Evolutionary conservation across 2,797 vertebrate species (phyloP), one percentile per base, ranked within the genome.

Genomic region (Sebastolobus altivelis): DNA sequence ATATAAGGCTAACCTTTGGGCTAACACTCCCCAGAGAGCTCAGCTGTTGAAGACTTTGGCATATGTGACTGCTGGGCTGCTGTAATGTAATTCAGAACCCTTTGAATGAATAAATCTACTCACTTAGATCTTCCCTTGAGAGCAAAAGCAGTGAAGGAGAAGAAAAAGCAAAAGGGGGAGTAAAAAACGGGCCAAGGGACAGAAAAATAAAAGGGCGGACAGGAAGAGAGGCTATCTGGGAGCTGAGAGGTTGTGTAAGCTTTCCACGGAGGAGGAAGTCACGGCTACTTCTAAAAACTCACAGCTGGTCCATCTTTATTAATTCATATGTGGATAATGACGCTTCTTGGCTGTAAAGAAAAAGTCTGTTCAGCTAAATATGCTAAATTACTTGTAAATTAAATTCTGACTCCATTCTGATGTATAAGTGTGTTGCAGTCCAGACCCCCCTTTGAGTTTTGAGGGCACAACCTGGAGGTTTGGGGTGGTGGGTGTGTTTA

Each of bases 41-140:
- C 65, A 66, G 77, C 81, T 81, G 85, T 82, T 93, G 91, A 94
- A 93, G 88, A 86, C 87, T 93, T 93, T 93, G 92, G 93, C 90
- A 89, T 88, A 87, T 94, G 92, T 89, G 88, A 94, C 89, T 88
- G 93, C 87, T 80, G 83, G 81, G 82, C 85, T 83, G 90, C 87
- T 87, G 82, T 93, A 94, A 94, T 92, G 93, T 91, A 91, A 94
- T 95, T 95, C 94, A 93, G 92, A 94, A 87, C 80, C 80, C 91
- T 92, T 92, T 92, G 92, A 94, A 93, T 93, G 89, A 94, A 95
- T 95, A 95, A 93, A 95, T 94, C 92, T 84, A 86, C 90, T 94
- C 92, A 95, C 93, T 93, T 92, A 93, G 85, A 91, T 89, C 84
- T 86, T 93, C 89, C 87, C 92, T 71, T 74, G 91, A 91, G 92